These are phyloP conservation scores for Eilema depressum DNA, from an alignment of 2,888 invertebrate genomes.

Conservation along the genomic window DNA sequence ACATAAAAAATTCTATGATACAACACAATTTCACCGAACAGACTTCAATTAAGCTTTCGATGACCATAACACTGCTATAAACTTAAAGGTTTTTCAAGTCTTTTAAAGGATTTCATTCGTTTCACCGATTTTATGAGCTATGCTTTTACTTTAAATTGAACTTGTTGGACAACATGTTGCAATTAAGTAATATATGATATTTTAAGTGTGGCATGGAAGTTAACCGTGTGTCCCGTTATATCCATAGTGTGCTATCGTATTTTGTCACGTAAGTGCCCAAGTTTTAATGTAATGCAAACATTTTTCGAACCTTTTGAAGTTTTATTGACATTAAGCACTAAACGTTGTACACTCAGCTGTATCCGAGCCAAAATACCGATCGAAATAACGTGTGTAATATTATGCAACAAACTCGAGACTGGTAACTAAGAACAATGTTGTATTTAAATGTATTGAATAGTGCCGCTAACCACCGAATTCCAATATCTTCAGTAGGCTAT, in stretches of 20 bases:
- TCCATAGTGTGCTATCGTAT: constrained; percentile 54
- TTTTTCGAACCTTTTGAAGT: constrained; percentile 42
- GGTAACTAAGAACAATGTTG: too few species aligned
- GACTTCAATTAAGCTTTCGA: background rate
- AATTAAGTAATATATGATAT: constrained; percentile 24
- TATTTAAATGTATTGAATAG: background rate
- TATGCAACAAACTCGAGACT: too few species aligned
- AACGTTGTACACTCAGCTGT: constrained; percentile 19
- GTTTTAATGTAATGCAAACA: constrained; percentile 62
- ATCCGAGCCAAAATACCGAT: background rate
- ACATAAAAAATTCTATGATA: background rate
- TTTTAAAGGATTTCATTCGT: background rate
- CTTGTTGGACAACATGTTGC: background rate
- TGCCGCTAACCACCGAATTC: background rate
- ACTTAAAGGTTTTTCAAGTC: background rate
- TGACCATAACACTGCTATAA: background rate
- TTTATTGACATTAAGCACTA: constrained; percentile 40
- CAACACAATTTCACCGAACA: background rate
- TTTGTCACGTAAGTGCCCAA: constrained; percentile 63
- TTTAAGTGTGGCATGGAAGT: background rate
- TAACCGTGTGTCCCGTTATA: constrained; percentile 32
- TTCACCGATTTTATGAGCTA: background rate
- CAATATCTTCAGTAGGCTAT: too few species aligned
- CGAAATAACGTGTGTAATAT: background rate
- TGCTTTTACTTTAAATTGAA: background rate